These are phyloP conservation scores for Terebella lapidaria DNA, from an alignment of 2,888 invertebrate species.

Conservation along the genomic window DNA sequence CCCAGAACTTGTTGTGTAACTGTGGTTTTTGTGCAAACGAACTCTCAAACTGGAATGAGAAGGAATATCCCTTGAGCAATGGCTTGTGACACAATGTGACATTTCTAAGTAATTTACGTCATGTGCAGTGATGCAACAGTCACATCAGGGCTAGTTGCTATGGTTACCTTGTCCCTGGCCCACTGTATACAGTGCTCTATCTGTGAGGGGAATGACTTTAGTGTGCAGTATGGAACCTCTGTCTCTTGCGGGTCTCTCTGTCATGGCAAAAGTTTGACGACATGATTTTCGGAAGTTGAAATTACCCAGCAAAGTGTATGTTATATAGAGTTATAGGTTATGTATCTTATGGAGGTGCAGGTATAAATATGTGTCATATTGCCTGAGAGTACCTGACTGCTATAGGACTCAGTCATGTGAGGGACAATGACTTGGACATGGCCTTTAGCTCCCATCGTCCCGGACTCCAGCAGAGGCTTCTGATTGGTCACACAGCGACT, in stretches of 20 bases:
- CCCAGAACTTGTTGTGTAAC: constrained; percentile 49
- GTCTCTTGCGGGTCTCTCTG: constrained; percentile 52
- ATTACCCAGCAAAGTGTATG: too few species aligned
- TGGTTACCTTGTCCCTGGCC: constrained; percentile 53
- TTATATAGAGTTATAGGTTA: too few species aligned
- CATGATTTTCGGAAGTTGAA: too few species aligned
- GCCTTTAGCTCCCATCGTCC: constrained; percentile 54
- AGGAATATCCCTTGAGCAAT: too few species aligned
- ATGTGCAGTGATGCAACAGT: too few species aligned
- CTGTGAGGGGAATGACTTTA: constrained; percentile 54
- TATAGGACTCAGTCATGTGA: constrained; percentile 53
- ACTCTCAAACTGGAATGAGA: constrained; percentile 50
- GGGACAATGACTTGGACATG: constrained; percentile 54
- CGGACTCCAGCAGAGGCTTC: constrained; percentile 51
- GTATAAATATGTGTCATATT: too few species aligned
- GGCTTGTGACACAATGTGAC: too few species aligned
- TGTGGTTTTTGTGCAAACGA: constrained; percentile 47
- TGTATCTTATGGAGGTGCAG: too few species aligned
- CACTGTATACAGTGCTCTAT: constrained; percentile 56
- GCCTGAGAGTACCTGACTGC: constrained; percentile 50
- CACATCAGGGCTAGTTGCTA: too few species aligned
- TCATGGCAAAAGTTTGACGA: too few species aligned
- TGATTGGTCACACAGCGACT: constrained; percentile 52
- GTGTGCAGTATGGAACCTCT: constrained; percentile 53
- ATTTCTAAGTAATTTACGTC: too few species aligned